These are phyloP conservation scores for Catharus minimus DNA, from an alignment of 2,113 vertebrate species.

Conservation along the genomic window DNA sequence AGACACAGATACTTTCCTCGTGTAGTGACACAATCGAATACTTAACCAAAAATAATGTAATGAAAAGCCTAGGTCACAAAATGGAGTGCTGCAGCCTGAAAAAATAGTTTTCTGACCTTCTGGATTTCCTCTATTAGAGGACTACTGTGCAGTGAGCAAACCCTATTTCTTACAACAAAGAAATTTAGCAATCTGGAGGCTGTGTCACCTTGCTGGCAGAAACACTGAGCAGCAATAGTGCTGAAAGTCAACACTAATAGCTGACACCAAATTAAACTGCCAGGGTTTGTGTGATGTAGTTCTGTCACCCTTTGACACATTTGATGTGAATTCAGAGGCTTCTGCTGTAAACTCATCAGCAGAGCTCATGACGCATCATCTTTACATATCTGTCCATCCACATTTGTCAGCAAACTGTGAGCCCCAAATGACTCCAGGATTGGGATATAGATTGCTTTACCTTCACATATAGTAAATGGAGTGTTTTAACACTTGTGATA, in stretches of 20 bases:
- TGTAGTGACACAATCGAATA: conserved; percentile 24
- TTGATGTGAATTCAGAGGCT: conserved; percentile 66
- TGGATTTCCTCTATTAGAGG: conserved; percentile 43
- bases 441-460: conserved; percentile 61
- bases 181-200: conserved; percentile 66
- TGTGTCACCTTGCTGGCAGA: conserved; percentile 74
- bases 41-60: conserved; percentile 47
- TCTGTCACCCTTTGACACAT: conserved; percentile 74
- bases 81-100: neutral
- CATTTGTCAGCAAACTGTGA: conserved; percentile 61
- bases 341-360: conserved; percentile 71
- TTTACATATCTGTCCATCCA: conserved; percentile 73
- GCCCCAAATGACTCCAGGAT: conserved; percentile 44
- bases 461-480: conserved; percentile 28
- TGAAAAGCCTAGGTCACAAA: conserved; percentile 42
- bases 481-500: conserved; percentile 49
- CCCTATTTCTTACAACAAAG: conserved; percentile 67
- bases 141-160: conserved; percentile 46
- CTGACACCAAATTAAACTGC: conserved; percentile 77
- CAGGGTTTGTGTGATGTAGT: conserved; percentile 69
- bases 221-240: conserved; percentile 61
- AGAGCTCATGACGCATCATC: conserved; percentile 70
- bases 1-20: neutral
- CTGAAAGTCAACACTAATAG: conserved; percentile 76
- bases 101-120: conserved; percentile 46